Base-by-base conservation (phyloP, 2,113 vertebrate genomes). In the Ceyx melanurus region DNA sequence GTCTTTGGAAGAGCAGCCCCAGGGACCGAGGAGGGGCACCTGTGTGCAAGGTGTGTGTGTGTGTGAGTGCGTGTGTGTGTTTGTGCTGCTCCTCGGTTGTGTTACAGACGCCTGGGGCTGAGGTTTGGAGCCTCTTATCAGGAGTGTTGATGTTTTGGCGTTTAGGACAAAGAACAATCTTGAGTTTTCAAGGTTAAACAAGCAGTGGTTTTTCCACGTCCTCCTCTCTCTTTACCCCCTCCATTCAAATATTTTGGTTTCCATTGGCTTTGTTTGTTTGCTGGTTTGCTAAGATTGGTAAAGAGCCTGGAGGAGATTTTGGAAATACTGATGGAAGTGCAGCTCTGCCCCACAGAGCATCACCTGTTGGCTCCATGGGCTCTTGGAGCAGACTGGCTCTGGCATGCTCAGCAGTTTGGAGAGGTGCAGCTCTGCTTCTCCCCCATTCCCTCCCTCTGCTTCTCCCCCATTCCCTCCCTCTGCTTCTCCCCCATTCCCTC, bases 401-500 rank as follows among this genome's bases (percentile, higher is more conserved):
- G 78, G 40, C 26, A 2, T 6, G 16, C 56, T 72, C 50, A 43
- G 50, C 50, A 22, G 42, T 70, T 86, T 37, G 60, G 43, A 57
- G 64, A 60, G 62, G 7, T 82, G 54, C 46, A 60, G 2, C 42
- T 86, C 7, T 0, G 29, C 37, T 88, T 35, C 42, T 31, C 18
- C 8, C 11, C 3, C 0, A 7, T 11, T 42, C 23, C 58, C 16
- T 16, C 0, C 5, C 40, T 72, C 33, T 0, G 2, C 28, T 66
- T 89, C 37, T 10, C 37, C 37, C 37, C 37, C 37, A 37, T 37
- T 37, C 37, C 37, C 37, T 37, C 37, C 37, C 51, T 86, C 7
- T 0, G 29, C 37, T 88, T 35, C 42, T 33, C 17, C 6, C 11
- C 3, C 0, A 7, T 11, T 42, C 23, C 58, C 13, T 16, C 0